phyloP scores from a whole-genome alignment of 1,140 invertebrate genomes.

The Pygmarrhopalites habei region DNA sequence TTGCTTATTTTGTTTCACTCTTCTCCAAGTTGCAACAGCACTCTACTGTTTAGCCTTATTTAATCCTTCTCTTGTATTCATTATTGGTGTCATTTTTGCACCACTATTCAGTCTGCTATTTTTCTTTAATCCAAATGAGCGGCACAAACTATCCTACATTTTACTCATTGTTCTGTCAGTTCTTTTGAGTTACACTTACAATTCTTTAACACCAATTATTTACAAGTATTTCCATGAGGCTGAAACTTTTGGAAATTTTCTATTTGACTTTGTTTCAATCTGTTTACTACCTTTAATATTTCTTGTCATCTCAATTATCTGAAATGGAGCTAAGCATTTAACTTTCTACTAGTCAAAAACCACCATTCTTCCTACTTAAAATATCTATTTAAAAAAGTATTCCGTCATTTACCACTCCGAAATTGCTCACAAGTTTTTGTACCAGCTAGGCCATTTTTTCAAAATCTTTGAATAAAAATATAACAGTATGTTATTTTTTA shows the following conservation, averaged over 20 bases:
- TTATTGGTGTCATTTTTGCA: slow-evolving; percentile 15
- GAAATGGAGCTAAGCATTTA: no score
- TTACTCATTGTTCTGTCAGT: slow-evolving; percentile 4
- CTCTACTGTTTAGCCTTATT: slow-evolving; percentile 36
- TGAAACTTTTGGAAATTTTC: slow-evolving; percentile 36
- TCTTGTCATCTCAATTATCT: no score
- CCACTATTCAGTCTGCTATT: slow-evolving; percentile 31
- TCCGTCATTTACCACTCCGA: no score
- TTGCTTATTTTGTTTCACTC: slow-evolving; percentile 28
- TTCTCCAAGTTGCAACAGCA: slow-evolving; percentile 24
- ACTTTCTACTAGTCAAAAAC: no score
- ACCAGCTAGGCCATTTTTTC: no score
- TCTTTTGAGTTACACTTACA: slow-evolving; percentile 6
- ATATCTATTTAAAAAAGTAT: no score
- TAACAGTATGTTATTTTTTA: no score
- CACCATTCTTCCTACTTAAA: no score
- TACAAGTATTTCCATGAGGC: slow-evolving; percentile 31
- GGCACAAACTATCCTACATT: slow-evolving; percentile 8
- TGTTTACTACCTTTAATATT: slow-evolving; percentile 17
- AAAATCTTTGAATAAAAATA: no score
- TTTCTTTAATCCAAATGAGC: slow-evolving; percentile 12
- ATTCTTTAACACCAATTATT: not conserved
- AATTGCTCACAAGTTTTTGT: no score
- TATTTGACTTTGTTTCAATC: slow-evolving; percentile 30
- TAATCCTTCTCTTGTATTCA: slow-evolving; percentile 33